Evolutionary conservation across 2,113 vertebrate species (phyloP).

Genomic region (Ptychochromis oligacanthus): DNA sequence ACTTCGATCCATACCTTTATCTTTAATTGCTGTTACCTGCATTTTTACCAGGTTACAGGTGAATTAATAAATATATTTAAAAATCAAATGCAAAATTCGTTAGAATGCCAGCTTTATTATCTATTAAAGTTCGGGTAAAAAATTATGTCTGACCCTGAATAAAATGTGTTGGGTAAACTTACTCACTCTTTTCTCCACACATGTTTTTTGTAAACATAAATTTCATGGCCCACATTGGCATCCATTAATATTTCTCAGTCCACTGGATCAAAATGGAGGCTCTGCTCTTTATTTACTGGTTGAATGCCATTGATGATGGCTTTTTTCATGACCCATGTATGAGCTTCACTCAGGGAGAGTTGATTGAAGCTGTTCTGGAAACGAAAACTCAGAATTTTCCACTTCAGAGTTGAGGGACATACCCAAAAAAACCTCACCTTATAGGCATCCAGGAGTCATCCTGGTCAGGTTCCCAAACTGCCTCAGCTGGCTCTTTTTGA

Average conservation of each 20-base stretch:
- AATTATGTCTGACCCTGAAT: neutral
- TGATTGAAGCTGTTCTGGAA: neutral
- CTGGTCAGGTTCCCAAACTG: too few species aligned
- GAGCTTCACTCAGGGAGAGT: neutral
- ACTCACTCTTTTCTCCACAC: neutral
- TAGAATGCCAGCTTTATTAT: neutral
- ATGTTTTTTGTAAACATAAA: neutral
- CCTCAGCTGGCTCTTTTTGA: too few species aligned
- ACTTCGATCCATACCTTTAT: neutral
- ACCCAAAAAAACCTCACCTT: too few species aligned
- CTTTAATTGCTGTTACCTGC: neutral
- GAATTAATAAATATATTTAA: neutral
- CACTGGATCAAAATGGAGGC: neutral
- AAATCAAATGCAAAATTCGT: neutral
- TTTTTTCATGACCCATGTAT: neutral
- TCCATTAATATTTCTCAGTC: neutral
- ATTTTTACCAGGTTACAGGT: neutral
- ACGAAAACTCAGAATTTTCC: neutral
- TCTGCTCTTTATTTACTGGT: conserved; percentile 7
- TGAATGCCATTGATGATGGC: neutral
- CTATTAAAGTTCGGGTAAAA: neutral
- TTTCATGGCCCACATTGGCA: neutral
- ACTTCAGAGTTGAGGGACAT: neutral
- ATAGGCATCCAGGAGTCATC: too few species aligned
- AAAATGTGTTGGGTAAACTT: neutral